Base-by-base conservation (phyloP, 2,888 invertebrate species). In the Diachrysia chrysitis region DNA sequence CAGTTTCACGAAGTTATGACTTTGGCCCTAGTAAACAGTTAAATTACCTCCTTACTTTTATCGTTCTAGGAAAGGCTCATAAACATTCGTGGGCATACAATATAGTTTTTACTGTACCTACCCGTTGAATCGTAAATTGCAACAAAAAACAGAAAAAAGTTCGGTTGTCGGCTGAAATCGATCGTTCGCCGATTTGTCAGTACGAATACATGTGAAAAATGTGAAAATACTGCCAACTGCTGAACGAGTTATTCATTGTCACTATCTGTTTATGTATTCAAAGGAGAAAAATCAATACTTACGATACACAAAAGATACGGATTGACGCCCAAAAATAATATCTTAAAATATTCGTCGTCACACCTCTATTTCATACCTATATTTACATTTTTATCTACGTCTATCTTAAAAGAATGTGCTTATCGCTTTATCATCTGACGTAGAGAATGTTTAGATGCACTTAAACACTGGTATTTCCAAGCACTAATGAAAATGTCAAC, bases 171-270 rank as follows among this genome's bases (percentile, higher is more conserved):
- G 60, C 72, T 79, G 73, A 61, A 73, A 74, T 67, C 68, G 74
- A 83, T 82, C 71, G 82, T 69, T 68, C 46, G 42, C 35, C 78
- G 73, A 76, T 82, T 78, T 82, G 63, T 78, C 67, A 75, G 51
- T 46, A 23, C 58, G 56, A 67, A 80, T 75, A 76, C 69, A 78
- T 74, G 67, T 61, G 48, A 19, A 46, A 19, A 19, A 73, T 68
- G 72, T 73, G 63, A 48, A 76, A 70, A 73, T 71, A 76, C 73
- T 54, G 66, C 62, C n/a, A n/a, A 35, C 59, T 63, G 58, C 21
- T 58, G 57, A 66, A 42, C 68, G 56, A n/a, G n/a, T 78, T 73
- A 73, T 73, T 76, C 71, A 78, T 68, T 78, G 67, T 76, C 64
- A 71, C 72, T 70, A 56, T 63, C 67, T 65, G 63, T 61, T 66